A percentile compares a stretch with the other conserved stretches of the same genome.
Evolutionary conservation across 2,888 invertebrate species (phyloP).

Genomic region (Esperia sulphurella): DNA sequence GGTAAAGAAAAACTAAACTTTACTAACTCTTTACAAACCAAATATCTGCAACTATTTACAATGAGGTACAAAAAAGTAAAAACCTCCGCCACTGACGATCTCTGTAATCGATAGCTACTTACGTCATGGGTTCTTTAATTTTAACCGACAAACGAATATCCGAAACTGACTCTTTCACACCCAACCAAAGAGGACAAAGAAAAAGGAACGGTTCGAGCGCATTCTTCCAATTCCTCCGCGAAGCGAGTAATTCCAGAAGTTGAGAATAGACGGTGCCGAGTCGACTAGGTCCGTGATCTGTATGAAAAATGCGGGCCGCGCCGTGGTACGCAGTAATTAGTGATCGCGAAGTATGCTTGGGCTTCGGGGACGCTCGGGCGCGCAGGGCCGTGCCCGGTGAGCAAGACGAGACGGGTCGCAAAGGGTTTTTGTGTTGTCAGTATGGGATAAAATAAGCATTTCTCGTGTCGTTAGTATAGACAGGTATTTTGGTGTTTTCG

Average conservation of each 20-base stretch:
- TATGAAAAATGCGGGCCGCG: constrained; percentile 53
- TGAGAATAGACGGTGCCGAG: constrained; percentile 53
- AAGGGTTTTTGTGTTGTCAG: constrained; percentile 7
- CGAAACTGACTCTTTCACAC: too few relatives aligned
- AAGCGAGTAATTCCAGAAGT: constrained; percentile 44
- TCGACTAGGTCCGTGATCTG: constrained; percentile 66
- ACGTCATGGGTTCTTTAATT: too few relatives aligned
- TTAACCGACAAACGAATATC: too few relatives aligned
- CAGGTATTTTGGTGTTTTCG: background rate
- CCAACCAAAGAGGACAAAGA: background rate
- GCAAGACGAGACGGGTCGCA: constrained; percentile 6
- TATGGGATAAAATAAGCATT: background rate
- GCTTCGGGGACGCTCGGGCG: constrained; percentile 16
- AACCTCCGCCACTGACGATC: too few relatives aligned
- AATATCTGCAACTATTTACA: too few relatives aligned
- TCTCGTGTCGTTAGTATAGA: background rate
- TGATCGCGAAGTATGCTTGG: constrained; percentile 24
- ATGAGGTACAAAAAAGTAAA: too few relatives aligned
- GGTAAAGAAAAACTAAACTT: too few relatives aligned
- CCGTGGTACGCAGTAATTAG: constrained; percentile 63
- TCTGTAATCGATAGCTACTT: too few relatives aligned
- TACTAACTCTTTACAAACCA: too few relatives aligned
- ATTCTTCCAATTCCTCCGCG: constrained; percentile 13
- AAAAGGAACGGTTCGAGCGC: constrained; percentile 3
- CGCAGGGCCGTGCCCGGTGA: constrained; percentile 11